Conservation (phyloP, 2,113 vertebrate species). For the Jaculus jaculus region DNA sequence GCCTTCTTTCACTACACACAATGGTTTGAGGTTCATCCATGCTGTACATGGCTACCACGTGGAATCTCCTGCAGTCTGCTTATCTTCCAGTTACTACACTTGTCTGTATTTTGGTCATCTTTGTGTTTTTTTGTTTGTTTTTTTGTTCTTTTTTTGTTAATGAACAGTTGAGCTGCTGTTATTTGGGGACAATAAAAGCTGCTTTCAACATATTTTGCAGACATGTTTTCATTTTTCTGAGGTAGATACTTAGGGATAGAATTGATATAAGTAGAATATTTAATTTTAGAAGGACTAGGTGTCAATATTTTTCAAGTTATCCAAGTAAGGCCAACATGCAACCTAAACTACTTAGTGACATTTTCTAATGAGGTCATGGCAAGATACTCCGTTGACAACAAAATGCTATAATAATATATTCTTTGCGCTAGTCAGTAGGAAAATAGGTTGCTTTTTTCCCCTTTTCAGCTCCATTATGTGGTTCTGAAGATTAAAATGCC, state of each 20-base stretch:
- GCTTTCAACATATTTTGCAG: neutral
- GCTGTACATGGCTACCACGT: neutral
- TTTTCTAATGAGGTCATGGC: neutral
- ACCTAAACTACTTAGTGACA: neutral
- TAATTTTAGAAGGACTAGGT: neutral
- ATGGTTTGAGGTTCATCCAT: neutral
- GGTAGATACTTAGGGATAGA: neutral
- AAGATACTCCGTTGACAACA: neutral
- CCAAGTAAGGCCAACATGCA: neutral
- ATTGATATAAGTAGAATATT: neutral
- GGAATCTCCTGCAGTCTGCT: neutral
- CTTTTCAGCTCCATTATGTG: neutral
- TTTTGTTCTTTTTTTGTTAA: neutral
- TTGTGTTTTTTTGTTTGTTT: too few species aligned
- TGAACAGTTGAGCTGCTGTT: neutral
- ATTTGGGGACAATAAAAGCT: neutral
- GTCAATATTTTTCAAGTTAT: neutral
- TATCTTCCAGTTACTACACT: neutral
- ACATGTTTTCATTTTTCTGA: neutral
- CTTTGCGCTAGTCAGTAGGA: neutral
- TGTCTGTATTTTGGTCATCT: neutral
- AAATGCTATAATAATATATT: neutral
- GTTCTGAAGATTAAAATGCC: neutral
- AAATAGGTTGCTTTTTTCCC: neutral
- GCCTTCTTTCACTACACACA: neutral